These are phyloP conservation scores for Peromyscus polionotus DNA, from an alignment of 2,113 vertebrate genomes.

Conservation along the genomic window DNA sequence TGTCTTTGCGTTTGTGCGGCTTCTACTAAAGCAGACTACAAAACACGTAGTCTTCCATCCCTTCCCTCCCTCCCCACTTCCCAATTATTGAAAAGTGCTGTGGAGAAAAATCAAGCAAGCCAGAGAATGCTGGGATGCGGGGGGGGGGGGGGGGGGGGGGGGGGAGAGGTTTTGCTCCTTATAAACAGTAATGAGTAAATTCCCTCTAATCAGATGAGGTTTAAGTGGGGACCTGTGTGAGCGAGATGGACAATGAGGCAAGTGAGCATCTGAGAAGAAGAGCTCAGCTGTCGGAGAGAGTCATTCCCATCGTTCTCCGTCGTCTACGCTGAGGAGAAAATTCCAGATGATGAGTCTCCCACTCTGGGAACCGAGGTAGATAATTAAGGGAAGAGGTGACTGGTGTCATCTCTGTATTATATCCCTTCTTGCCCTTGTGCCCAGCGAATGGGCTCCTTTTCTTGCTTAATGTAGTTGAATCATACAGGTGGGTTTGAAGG, in stretches of 20 bases:
- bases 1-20: not conserved
- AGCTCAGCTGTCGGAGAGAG: not conserved
- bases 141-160: not conserved
- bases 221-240: not conserved
- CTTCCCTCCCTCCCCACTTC: too few relatives aligned
- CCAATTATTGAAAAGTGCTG: not conserved
- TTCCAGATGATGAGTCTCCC: conserved; percentile 32
- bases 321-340: conserved; percentile 16
- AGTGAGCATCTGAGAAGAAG: not conserved
- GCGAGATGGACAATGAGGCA: not conserved
- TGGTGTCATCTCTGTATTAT: conserved; percentile 44
- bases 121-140: not conserved
- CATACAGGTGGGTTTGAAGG: conserved; percentile 72
- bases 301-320: not conserved
- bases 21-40: not conserved
- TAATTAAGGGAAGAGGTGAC: conserved; percentile 63
- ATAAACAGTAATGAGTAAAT: not conserved
- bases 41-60: not conserved
- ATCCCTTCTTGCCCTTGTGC: conserved; percentile 7
- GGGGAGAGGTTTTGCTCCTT: conserved; percentile 22
- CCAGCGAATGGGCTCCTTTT: conserved; percentile 2
- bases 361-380: not conserved
- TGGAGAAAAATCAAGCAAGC: conserved; percentile 4
- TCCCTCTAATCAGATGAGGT: not conserved
- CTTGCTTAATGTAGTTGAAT: conserved; percentile 72